Percentiles rank a stretch among this genome's conserved stretches.
Conservation (phyloP, 2,113 vertebrate species). For the Aphyosemion australe region DNA sequence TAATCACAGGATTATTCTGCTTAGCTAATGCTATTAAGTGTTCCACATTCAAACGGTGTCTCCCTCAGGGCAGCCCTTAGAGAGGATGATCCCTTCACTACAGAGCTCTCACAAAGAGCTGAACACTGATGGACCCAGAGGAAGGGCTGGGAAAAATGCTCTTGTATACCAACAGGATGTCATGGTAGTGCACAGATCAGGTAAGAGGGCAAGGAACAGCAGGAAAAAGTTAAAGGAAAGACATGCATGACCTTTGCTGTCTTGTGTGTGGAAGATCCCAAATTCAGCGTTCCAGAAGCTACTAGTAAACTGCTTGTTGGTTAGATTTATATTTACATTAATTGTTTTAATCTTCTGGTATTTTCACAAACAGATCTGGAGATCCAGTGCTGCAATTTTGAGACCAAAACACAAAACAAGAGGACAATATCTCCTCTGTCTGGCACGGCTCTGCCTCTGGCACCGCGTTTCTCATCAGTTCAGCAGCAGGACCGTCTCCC, state of each 20-base stretch:
- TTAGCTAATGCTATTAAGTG: slow-evolving; percentile 73
- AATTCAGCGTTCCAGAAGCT: no score
- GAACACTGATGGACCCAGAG: slow-evolving; percentile 10
- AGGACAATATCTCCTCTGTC: slow-evolving; percentile 59
- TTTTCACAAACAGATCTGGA: slow-evolving; percentile 21
- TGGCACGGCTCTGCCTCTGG: slow-evolving; percentile 14
- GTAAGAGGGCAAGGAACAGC: slow-evolving; percentile 4
- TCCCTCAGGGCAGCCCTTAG: slow-evolving; percentile 59
- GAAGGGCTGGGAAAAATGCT: slow-evolving; percentile 20
- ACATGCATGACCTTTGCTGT: slow-evolving; percentile 2
- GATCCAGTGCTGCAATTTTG: slow-evolving; percentile 8
- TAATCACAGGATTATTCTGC: slow-evolving; percentile 74
- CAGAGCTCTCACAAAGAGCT: slow-evolving; percentile 28
- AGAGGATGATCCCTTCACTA: slow-evolving; percentile 54
- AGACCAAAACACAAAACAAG: slow-evolving; percentile 12
- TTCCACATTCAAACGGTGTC: slow-evolving; percentile 60
- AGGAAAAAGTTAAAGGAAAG: slow-evolving; percentile 2
- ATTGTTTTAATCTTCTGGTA: background rate
- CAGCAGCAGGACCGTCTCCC: slow-evolving; percentile 18
- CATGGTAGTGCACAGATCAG: slow-evolving; percentile 26
- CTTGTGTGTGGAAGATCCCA: slow-evolving; percentile 15
- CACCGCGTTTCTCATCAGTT: slow-evolving; percentile 14
- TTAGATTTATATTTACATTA: background rate
- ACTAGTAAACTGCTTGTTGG: background rate
- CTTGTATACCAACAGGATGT: slow-evolving; percentile 43